Evolutionary conservation across 1,140 invertebrate species (phyloP).

Genomic region (Mylabris phalerata): DNA sequence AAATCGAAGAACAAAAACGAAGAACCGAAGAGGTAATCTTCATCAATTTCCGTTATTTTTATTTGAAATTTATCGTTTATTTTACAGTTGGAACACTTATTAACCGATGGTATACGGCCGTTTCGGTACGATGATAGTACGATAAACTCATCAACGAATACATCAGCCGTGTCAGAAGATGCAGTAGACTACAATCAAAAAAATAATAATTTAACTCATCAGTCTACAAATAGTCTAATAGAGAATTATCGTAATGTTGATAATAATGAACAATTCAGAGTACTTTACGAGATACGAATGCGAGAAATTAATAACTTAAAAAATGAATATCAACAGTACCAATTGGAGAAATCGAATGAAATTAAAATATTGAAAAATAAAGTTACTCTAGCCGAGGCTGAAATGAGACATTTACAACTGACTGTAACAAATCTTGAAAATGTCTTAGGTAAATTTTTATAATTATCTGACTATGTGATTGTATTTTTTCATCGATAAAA

Average conservation of each 20-base stretch:
- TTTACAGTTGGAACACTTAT: constrained; percentile 35
- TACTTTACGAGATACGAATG: constrained; percentile 39
- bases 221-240: not conserved
- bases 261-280: constrained; percentile 37
- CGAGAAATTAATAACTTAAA: constrained; percentile 35
- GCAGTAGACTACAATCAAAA: constrained; percentile 3
- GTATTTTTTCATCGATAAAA: constrained; percentile 1
- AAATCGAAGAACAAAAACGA: constrained; percentile 35
- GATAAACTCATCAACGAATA: constrained; percentile 29
- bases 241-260: constrained; percentile 31
- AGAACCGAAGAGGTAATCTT: constrained; percentile 33
- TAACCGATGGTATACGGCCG: constrained; percentile 33
- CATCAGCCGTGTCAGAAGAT: constrained; percentile 20
- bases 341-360: constrained; percentile 26
- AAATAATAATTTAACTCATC: not conserved
- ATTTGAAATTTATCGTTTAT: not conserved
- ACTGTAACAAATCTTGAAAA: constrained; percentile 29
- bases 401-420: constrained; percentile 28
- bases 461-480: not conserved
- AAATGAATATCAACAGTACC: constrained; percentile 31
- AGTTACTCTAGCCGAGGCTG: constrained; percentile 28
- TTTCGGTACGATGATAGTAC: constrained; percentile 41
- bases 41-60: constrained; percentile 3
- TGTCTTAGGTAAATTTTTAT: constrained; percentile 28
- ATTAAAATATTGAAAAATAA: constrained; percentile 29